phyloP scores from a whole-genome alignment of 1,140 invertebrate genomes.

The Aphaenogaster floridana region DNA sequence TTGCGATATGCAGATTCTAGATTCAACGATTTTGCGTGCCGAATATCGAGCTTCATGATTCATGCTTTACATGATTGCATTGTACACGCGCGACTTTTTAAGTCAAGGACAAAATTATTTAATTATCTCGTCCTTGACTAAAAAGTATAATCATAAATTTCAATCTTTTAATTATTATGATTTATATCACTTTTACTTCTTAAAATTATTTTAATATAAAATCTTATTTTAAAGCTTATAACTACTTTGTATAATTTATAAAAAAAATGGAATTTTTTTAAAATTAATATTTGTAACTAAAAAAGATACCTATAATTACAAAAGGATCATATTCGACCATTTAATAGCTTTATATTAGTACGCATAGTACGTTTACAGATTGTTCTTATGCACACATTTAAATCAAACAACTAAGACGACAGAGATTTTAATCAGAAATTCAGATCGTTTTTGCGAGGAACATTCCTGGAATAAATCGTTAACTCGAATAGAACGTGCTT shows the following conservation, averaged over 20 bases:
- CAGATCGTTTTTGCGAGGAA: constrained; percentile 6
- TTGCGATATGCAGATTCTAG: not conserved
- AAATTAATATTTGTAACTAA: not conserved
- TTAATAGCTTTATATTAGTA: not conserved
- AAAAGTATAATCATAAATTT: constrained; percentile 1
- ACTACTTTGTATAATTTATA: not conserved
- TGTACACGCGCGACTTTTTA: not conserved
- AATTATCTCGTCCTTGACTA: not conserved
- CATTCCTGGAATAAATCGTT: constrained; percentile 26
- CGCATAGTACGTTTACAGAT: not conserved
- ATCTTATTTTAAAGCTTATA: not conserved
- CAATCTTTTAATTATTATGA: not conserved
- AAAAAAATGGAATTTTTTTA: not conserved
- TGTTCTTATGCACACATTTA: constrained; percentile 10
- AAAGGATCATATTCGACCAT: not conserved
- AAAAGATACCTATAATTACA: not conserved
- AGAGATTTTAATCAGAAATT: constrained; percentile 18
- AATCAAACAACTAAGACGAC: constrained; percentile 14
- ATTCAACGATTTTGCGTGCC: not conserved
- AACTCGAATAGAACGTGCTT: constrained; percentile 49
- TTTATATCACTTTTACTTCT: not conserved
- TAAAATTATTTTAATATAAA: constrained; percentile 9
- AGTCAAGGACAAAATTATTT: not conserved
- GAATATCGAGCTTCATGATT: not conserved
- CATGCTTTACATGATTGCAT: not conserved